Evolutionary conservation across 2,113 vertebrate species (phyloP).

Genomic region (Coptodon bakossiorum): DNA sequence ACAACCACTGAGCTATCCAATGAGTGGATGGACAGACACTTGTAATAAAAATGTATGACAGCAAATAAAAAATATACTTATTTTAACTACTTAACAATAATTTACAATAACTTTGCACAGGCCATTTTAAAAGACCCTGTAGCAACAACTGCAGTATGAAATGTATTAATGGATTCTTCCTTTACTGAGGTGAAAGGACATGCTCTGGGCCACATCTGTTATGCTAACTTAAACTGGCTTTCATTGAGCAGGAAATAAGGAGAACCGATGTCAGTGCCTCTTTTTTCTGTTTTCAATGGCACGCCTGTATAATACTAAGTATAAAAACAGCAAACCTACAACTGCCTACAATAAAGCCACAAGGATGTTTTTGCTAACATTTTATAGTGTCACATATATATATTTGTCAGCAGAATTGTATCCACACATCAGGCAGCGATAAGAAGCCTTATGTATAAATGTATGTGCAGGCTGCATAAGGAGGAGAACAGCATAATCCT

Average conservation of each 20-base stretch:
- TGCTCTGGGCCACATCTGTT: neutral
- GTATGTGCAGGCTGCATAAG: neutral
- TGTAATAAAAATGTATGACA: neutral
- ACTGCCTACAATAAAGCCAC: neutral
- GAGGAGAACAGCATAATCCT: neutral
- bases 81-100: neutral
- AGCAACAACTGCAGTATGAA: neutral
- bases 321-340: neutral
- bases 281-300: neutral
- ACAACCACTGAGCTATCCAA: neutral
- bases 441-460: neutral
- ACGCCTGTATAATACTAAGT: neutral
- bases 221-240: neutral
- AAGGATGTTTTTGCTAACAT: neutral
- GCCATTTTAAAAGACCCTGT: neutral
- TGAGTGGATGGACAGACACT: neutral
- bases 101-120: neutral
- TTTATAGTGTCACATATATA: neutral
- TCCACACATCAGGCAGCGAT: neutral
- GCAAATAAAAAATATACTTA: neutral
- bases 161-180: neutral
- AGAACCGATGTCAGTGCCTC: neutral
- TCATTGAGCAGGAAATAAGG: neutral
- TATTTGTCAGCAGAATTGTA: conserved; percentile 1
- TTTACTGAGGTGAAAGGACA: neutral